Conservation (phyloP, 2,113 vertebrate genomes). For the Cricetomys ansorgei region DNA sequence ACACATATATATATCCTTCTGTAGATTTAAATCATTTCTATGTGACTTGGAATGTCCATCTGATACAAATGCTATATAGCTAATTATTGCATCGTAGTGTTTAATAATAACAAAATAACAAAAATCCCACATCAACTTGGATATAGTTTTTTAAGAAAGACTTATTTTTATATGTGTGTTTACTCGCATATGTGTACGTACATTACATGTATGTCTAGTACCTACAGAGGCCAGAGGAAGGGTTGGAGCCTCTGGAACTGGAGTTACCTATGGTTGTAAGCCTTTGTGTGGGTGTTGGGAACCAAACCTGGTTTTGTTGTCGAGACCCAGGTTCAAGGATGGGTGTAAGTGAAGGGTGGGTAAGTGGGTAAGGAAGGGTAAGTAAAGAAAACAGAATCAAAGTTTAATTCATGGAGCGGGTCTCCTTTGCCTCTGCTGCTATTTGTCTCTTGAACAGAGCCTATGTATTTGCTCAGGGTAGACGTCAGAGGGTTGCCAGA, state of each 20-base stretch:
- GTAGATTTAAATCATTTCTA: neutral
- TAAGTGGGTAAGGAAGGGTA: too few species aligned
- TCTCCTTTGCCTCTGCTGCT: neutral
- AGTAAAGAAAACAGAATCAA: neutral
- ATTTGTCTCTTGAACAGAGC: neutral
- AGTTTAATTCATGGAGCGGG: neutral
- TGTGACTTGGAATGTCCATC: neutral
- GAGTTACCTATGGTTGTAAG: neutral
- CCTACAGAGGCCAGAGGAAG: neutral
- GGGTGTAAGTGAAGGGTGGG: neutral
- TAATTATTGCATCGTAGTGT: too few species aligned
- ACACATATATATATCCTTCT: neutral
- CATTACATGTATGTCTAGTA: neutral
- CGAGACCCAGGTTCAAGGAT: neutral
- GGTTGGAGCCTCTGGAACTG: neutral
- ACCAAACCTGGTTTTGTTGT: neutral
- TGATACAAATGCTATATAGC: too few species aligned
- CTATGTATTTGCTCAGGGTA: neutral
- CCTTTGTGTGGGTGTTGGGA: neutral
- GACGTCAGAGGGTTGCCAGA: neutral
- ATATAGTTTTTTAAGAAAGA: neutral
- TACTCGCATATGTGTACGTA: too few species aligned
- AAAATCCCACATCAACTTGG: neutral
- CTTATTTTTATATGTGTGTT: neutral
- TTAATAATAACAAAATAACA: neutral